These are phyloP conservation scores for Drosophila ananassae DNA, from an alignment of 1,140 invertebrate species.

Conservation along the genomic window DNA sequence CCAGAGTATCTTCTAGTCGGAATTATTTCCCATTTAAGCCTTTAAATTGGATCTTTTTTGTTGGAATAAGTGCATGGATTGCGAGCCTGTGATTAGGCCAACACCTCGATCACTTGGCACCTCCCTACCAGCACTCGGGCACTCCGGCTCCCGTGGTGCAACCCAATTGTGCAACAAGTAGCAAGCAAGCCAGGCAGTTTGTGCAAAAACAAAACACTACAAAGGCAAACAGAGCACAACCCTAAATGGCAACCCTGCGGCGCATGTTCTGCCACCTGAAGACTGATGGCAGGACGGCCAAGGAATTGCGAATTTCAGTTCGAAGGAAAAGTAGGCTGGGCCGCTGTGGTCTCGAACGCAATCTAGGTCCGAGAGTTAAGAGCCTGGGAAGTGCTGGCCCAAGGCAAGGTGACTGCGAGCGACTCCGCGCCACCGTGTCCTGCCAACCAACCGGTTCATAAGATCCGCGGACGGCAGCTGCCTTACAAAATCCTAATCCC, in stretches of 20 bases:
- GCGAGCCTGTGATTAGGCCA: slow-evolving; percentile 66
- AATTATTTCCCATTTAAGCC: background rate
- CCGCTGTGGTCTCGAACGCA: slow-evolving; percentile 45
- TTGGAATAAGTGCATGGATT: slow-evolving; percentile 17
- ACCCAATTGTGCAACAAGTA: slow-evolving; percentile 67
- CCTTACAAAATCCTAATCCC: slow-evolving; percentile 28
- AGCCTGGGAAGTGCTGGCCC: slow-evolving; percentile 70
- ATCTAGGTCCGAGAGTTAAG: slow-evolving; percentile 4
- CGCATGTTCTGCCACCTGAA: slow-evolving; percentile 59
- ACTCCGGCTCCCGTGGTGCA: slow-evolving; percentile 10
- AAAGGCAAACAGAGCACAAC: slow-evolving; percentile 20
- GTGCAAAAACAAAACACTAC: slow-evolving; percentile 33
- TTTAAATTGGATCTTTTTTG: slow-evolving; percentile 9
- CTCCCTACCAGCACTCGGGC: slow-evolving; percentile 3
- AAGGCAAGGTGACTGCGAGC: slow-evolving; percentile 35
- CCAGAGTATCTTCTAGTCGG: background rate
- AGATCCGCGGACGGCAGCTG: slow-evolving; percentile 27
- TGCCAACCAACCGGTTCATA: slow-evolving; percentile 34
- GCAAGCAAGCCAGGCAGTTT: slow-evolving; percentile 35
- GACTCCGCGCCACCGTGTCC: slow-evolving; percentile 1
- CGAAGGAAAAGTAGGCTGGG: slow-evolving; percentile 30
- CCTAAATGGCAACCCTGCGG: slow-evolving; percentile 62
- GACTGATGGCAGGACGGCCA: slow-evolving; percentile 26
- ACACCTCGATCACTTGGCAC: slow-evolving; percentile 32
- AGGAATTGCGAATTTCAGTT: slow-evolving; percentile 6